phyloP scores from a whole-genome alignment of 35 echinoderm and acorn worm species.

The Hemicentrotus pulcherrimus region DNA sequence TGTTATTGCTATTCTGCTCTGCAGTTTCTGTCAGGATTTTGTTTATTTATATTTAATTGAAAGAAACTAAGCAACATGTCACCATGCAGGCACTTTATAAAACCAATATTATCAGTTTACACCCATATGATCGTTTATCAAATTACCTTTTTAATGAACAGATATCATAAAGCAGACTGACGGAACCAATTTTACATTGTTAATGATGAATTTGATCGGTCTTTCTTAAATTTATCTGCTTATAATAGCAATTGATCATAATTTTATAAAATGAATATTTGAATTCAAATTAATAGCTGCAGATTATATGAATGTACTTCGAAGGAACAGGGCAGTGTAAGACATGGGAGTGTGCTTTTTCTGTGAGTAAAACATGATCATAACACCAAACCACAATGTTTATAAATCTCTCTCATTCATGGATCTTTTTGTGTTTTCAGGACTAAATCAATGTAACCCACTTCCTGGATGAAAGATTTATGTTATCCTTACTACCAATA shows the following conservation, averaged over 20 bases:
- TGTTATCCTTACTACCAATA: background rate
- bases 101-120: too few relatives aligned
- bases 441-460: background rate
- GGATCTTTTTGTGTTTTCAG: background rate
- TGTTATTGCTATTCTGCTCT: background rate
- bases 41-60: too few relatives aligned
- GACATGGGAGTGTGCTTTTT: too few relatives aligned
- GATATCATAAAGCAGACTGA: background rate
- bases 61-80: too few relatives aligned
- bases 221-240: too few relatives aligned
- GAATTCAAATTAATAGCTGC: background rate
- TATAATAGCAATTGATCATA: background rate
- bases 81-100: too few relatives aligned
- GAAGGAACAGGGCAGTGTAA: too few relatives aligned
- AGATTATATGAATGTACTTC: background rate
- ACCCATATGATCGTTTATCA: too few relatives aligned
- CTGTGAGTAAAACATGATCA: background rate
- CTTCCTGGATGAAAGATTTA: background rate
- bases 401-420: background rate
- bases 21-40: background rate
- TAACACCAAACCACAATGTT: background rate
- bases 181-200: background rate
- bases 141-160: too few relatives aligned
- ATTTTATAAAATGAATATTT: background rate
- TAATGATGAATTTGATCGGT: background rate